Evolutionary conservation across 1,140 invertebrate species (phyloP), one percentile per base, ranked within the genome.

Genomic region (Bicyclus anynana): DNA sequence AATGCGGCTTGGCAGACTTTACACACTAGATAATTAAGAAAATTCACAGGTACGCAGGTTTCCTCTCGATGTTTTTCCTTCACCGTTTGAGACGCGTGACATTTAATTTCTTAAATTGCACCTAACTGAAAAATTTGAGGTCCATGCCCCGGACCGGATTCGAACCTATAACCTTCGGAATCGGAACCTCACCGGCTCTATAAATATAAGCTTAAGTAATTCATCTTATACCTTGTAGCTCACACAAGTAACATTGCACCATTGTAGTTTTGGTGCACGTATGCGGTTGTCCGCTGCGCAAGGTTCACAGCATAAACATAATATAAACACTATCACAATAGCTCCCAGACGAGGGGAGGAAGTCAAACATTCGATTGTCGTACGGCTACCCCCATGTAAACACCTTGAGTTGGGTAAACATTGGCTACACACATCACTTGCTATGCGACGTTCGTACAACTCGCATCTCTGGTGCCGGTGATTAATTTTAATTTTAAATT

Each of bases 311-410:
- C 56, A 68, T 71, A 76, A 73, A 79, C 72, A 76, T 68, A n/a
- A n/a, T n/a, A 77, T 65, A 67, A 72, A 75, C 68, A 65, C 53
- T 50, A 66, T 62, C 53, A 79, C 74, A 83, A 80, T 80, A 65
- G 70, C 49, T 54, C 62, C 48, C 60, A 62, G 63, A 62, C 59
- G 58, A 69, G 56, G 66, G 59, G 62, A 68, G 69, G 65, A 67
- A 72, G 72, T 62, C 74, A 83, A 80, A 83, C 77, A 83, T 69
- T 68, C 74, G 69, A 80, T 80, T 83, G 75, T 78, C 70, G 50
- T 59, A 55, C 35, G 66, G 63, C 65, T 54, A 60, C 53, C 51
- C 53, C 38, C 67, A 58, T 70, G 70, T 78, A 80, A 78, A 78
- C 76, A 74, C 42, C 35, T 56, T 48, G 49, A 48, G 12, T 56